Percentiles rank a stretch among this genome's conserved stretches.
Evolutionary conservation across 2,113 vertebrate genomes (phyloP).

Genomic region (Notarius quadriscutis): DNA sequence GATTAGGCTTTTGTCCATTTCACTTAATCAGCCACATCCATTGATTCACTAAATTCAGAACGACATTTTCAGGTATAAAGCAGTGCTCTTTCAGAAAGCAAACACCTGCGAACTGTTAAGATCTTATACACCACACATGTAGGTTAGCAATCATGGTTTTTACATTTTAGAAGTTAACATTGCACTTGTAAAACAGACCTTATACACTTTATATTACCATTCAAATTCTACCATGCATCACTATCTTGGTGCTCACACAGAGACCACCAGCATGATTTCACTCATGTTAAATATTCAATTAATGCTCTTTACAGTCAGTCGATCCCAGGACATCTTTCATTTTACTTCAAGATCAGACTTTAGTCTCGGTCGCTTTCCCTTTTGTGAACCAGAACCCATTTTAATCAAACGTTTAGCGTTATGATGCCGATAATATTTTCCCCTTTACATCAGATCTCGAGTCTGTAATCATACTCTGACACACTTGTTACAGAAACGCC

Average conservation of each 20-base stretch:
- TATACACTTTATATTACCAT: constrained; percentile 4
- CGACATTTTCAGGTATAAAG: not conserved
- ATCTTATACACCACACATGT: not conserved
- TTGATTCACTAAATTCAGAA: constrained; percentile 1
- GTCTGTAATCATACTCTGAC: not conserved
- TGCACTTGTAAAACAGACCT: not conserved
- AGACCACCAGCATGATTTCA: constrained; percentile 40
- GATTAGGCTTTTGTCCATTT: not conserved
- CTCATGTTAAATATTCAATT: not conserved
- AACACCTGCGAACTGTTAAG: not conserved
- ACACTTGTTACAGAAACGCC: not conserved
- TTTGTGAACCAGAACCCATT: not conserved
- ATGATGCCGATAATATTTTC: not conserved
- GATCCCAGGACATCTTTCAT: not conserved
- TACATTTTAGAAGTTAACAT: constrained; percentile 17
- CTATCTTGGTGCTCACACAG: constrained; percentile 2
- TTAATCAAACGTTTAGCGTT: not conserved
- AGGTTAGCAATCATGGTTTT: constrained; percentile 8
- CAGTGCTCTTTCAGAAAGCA: not conserved
- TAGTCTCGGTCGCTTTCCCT: not conserved
- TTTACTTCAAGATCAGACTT: not conserved
- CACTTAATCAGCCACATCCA: not conserved
- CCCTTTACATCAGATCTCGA: not conserved
- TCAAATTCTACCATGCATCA: constrained; percentile 8
- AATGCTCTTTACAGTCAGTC: constrained; percentile 36